These are phyloP conservation scores for Menura novaehollandiae DNA, from an alignment of 2,113 vertebrate genomes.

Conservation along the genomic window DNA sequence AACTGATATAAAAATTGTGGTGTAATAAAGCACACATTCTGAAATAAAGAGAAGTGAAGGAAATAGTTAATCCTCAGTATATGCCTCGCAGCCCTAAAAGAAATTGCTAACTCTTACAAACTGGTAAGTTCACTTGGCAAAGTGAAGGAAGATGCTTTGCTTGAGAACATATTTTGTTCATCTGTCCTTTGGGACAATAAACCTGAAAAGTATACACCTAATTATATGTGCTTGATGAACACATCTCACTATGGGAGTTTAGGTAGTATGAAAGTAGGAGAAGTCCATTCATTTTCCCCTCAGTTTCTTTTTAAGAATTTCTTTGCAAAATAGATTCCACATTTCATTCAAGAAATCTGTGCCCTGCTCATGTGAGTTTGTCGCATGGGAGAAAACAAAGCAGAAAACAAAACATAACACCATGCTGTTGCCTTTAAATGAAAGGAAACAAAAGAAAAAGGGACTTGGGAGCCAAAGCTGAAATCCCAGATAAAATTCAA, in stretches of 20 bases:
- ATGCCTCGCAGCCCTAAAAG: neutral
- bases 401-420: neutral
- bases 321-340: neutral
- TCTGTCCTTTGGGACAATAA: neutral
- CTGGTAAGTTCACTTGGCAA: neutral
- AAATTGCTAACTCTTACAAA: neutral
- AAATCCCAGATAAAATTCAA: neutral
- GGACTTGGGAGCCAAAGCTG: neutral
- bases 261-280: neutral
- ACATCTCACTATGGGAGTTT: neutral
- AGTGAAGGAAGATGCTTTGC: neutral
- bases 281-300: neutral
- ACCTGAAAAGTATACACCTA: neutral
- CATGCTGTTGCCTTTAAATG: neutral
- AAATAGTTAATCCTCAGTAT: neutral
- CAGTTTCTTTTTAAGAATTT: neutral
- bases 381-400: neutral
- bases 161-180: neutral
- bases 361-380: neutral
- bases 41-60: slow-evolving; percentile 73
- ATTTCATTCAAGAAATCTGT: neutral
- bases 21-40: slow-evolving; percentile 99
- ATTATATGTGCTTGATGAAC: neutral
- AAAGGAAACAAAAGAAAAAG: neutral
- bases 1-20: slow-evolving; percentile 99